Percentiles rank a stretch among this genome's conserved stretches.
Conservation (phyloP, 1,140 invertebrate species). For the Anastatus disparis region DNA sequence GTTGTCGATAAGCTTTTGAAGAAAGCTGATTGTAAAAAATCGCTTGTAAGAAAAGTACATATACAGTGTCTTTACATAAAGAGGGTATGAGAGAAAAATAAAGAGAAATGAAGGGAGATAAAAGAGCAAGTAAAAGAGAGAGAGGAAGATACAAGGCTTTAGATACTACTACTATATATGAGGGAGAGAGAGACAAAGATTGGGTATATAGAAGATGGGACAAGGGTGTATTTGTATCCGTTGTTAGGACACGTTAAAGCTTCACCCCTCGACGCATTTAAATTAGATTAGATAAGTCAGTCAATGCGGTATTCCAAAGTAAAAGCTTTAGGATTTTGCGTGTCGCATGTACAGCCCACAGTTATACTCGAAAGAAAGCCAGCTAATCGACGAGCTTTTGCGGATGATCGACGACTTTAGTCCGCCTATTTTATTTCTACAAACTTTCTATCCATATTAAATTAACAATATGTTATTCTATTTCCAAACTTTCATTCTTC, state of each 20-base stretch:
- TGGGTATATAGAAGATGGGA: background rate
- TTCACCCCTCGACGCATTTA: conserved; percentile 51
- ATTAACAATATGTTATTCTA: no score
- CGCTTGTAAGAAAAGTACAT: background rate
- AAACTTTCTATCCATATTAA: no score
- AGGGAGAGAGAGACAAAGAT: background rate
- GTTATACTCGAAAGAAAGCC: background rate
- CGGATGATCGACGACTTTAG: background rate
- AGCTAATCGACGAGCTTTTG: background rate
- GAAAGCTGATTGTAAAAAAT: conserved; percentile 22
- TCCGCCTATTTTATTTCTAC: no score
- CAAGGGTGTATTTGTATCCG: no score
- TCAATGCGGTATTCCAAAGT: conserved; percentile 64
- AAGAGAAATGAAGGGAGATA: no score
- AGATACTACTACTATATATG: no score
- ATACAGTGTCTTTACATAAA: no score
- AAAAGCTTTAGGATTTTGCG: conserved; percentile 60
- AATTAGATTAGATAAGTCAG: conserved; percentile 66
- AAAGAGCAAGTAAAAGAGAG: no score
- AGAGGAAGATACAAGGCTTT: no score
- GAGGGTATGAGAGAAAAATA: no score
- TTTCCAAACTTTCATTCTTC: no score
- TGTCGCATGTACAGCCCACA: conserved; percentile 25
- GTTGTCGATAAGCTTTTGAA: conserved; percentile 21
- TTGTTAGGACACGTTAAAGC: conserved; percentile 8